These are phyloP conservation scores for Chrysopilus asiliformis DNA, from an alignment of 2,888 invertebrate species.

Conservation along the genomic window DNA sequence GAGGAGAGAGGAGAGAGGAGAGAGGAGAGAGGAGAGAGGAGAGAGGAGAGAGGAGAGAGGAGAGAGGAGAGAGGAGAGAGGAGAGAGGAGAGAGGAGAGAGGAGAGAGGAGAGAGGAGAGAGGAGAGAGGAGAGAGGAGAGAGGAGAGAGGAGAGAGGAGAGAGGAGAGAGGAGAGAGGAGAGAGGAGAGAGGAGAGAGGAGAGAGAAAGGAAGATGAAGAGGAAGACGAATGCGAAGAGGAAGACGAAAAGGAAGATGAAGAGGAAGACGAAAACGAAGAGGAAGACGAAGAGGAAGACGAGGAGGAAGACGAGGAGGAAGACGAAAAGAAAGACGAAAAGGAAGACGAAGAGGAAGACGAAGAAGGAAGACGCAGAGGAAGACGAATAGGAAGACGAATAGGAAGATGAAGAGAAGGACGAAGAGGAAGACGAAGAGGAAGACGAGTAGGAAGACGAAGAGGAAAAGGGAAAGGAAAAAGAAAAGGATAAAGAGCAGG, in stretches of 20 bases:
- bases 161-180: background rate
- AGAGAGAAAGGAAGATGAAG: background rate
- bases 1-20: slow-evolving; percentile 14
- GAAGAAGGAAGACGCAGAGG: background rate
- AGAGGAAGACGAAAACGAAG: background rate
- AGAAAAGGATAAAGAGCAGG: background rate
- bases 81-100: background rate
- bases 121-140: background rate
- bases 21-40: slow-evolving; percentile 11
- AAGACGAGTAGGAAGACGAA: background rate
- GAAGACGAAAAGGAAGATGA: background rate
- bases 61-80: background rate
- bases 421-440: slow-evolving; percentile 2
- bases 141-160: background rate
- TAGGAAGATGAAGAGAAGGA: slow-evolving; percentile 12
- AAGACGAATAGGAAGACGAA: background rate
- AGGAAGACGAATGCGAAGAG: no score
- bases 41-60: slow-evolving; percentile 11
- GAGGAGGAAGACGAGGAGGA: no score
- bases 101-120: background rate
- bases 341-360: background rate
- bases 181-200: background rate
- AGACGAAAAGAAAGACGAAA: background rate
- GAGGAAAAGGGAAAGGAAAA: slow-evolving; percentile 1
- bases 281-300: background rate